Conservation (phyloP, 2,888 invertebrate species). For the Helicoverpa assulta region DNA sequence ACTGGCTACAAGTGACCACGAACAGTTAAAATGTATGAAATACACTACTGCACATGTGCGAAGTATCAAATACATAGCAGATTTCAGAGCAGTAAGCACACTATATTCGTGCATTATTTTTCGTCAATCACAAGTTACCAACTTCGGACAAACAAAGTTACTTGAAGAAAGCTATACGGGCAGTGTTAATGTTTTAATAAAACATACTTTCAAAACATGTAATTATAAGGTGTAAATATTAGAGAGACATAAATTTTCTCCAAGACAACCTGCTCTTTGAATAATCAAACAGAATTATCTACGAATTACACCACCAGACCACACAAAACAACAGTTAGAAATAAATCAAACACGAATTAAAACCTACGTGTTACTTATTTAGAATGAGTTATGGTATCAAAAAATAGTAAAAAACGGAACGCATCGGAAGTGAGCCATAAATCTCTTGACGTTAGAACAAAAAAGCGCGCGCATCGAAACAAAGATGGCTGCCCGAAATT, state of each 20-base stretch:
- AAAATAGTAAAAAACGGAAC: constrained; percentile 64
- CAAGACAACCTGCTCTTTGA: background rate
- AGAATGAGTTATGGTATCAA: constrained; percentile 59
- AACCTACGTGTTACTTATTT: constrained; percentile 62
- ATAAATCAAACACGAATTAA: constrained; percentile 60
- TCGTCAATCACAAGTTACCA: too few relatives aligned
- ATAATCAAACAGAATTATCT: constrained; percentile 1
- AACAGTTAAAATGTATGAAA: too few relatives aligned
- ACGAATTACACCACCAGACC: background rate
- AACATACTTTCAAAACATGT: too few relatives aligned
- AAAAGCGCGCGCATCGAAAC: constrained; percentile 67
- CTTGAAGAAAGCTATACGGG: too few relatives aligned
- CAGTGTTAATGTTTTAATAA: too few relatives aligned
- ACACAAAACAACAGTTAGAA: constrained; percentile 18
- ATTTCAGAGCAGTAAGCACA: too few relatives aligned
- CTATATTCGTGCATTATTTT: too few relatives aligned
- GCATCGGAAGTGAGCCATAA: constrained; percentile 78
- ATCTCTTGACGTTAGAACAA: constrained; percentile 74
- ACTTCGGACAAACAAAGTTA: too few relatives aligned
- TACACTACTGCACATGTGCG: too few relatives aligned
- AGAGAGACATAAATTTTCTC: background rate
- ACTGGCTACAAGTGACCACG: too few relatives aligned
- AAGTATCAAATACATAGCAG: too few relatives aligned
- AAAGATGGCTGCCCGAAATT: constrained; percentile 61
- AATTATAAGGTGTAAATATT: too few relatives aligned